These are phyloP conservation scores for Epicampocera succincta DNA, from an alignment of 2,888 invertebrate genomes.

Conservation along the genomic window DNA sequence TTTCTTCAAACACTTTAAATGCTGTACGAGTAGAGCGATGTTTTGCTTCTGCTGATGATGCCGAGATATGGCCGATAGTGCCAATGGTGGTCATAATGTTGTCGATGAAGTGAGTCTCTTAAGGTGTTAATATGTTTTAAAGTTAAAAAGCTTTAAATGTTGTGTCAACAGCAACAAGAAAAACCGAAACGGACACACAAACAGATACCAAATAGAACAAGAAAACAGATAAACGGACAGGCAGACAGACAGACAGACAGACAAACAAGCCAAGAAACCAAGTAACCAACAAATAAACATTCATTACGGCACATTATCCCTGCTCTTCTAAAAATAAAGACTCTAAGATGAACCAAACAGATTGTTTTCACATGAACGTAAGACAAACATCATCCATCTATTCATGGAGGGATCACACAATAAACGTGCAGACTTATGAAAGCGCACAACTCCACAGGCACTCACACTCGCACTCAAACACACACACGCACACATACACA, in stretches of 20 bases:
- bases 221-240: too few species aligned
- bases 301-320: constrained; percentile 67
- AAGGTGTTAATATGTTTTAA: constrained; percentile 65
- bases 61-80: constrained; percentile 6
- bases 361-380: constrained; percentile 60
- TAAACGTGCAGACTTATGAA: constrained; percentile 50
- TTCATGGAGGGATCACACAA: constrained; percentile 49
- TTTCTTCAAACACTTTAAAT: constrained; percentile 59
- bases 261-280: constrained; percentile 39
- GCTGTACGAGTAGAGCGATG: constrained; percentile 29
- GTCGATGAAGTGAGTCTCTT: constrained; percentile 46
- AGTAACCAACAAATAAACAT: constrained; percentile 60
- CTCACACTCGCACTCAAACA: constrained; percentile 2
- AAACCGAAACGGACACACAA: background rate
- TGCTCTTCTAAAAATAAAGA: constrained; percentile 39
- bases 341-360: constrained; percentile 56
- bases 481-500: constrained; percentile 11
- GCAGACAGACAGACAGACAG: constrained; percentile 33
- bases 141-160: constrained; percentile 63
- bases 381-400: constrained; percentile 44
- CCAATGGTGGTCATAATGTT: constrained; percentile 8
- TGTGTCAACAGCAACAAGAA: constrained; percentile 56
- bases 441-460: constrained; percentile 24
- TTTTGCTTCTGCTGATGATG: constrained; percentile 33
- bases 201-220: constrained; percentile 13